Evolutionary conservation across 2,113 vertebrate species (phyloP), one percentile per base, ranked within the genome.

Genomic region (Oncorhynchus masou): DNA sequence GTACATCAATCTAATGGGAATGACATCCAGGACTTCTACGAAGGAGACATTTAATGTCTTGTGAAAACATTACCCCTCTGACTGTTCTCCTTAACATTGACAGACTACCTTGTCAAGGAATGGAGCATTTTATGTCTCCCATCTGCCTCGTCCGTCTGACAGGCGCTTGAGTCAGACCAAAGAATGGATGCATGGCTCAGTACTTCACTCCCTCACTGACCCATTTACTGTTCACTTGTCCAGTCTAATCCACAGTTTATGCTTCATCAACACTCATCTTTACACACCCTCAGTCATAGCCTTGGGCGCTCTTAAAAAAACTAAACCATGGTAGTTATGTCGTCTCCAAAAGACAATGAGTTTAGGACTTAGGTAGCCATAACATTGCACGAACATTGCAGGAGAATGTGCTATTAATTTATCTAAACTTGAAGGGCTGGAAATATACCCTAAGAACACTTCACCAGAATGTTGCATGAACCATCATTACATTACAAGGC

Each of bases 41-140:
- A 91, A 88, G 90, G 84, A 90, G 90, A 92, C 90, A 89, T 92
- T 90, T 87, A 91, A 91, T 90, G 90, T 86, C 87, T 90, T 91
- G 90, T 92, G 86, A 92, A 91, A 90, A 91, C 87, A 89, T 91
- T 91, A 88, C 90, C 88, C 88, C 84, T 81, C 89, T 88, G 88
- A 92, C 88, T 90, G 83, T 90, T 89, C 87, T 92, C 80, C 81
- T 86, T 87, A 90, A 91, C 84, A 87, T 91, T 92, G 89, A 91
- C 89, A 79, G 90, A 90, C 86, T 90, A 89, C 90, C 89, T 89
- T 90, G 91, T 92, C 89, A 90, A 88, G 86, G 77, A 79, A 87
- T 69, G 81, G 84, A 88, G 79, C 83, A 75, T 87, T 89, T 89
- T 90, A 90, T 90, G 79, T 87, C 76, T 91, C 87, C 87, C 87